These are phyloP conservation scores for Ptyas mucosa DNA, from an alignment of 2,113 vertebrate genomes.

Conservation along the genomic window DNA sequence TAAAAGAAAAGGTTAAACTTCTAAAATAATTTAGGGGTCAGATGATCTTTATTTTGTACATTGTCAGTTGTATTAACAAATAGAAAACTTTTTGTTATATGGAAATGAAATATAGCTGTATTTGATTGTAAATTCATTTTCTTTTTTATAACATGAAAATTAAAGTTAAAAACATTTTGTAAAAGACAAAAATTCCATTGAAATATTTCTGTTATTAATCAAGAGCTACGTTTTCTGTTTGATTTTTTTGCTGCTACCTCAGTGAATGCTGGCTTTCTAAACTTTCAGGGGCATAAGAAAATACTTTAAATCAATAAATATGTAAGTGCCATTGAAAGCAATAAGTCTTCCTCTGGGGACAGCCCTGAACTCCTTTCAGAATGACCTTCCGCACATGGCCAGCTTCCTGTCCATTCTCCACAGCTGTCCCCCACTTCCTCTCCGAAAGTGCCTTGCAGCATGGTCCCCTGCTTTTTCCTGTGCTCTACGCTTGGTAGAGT, in stretches of 20 bases:
- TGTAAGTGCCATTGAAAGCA: background rate
- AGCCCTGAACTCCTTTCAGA: too few relatives aligned
- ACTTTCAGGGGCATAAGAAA: background rate
- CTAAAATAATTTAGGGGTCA: constrained; percentile 62
- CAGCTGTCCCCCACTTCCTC: too few relatives aligned
- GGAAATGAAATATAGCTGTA: constrained; percentile 29
- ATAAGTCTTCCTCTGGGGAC: background rate
- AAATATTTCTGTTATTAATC: constrained; percentile 34
- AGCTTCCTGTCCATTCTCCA: too few relatives aligned
- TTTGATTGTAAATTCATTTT: background rate
- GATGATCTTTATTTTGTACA: constrained; percentile 26
- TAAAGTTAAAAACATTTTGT: constrained; percentile 70
- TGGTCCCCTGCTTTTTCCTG: background rate
- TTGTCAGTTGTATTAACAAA: constrained; percentile 7
- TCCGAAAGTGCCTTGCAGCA: too few relatives aligned
- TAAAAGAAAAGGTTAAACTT: constrained; percentile 89
- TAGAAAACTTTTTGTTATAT: constrained; percentile 13
- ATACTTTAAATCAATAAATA: background rate
- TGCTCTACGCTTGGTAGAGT: too few relatives aligned
- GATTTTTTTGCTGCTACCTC: background rate
- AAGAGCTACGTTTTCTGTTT: background rate
- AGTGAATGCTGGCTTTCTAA: background rate
- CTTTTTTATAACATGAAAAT: constrained; percentile 43
- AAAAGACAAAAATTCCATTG: constrained; percentile 57
- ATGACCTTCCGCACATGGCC: too few relatives aligned